Conservation (phyloP, 2,797 vertebrate genomes). For the Bradypodion ventrale region DNA sequence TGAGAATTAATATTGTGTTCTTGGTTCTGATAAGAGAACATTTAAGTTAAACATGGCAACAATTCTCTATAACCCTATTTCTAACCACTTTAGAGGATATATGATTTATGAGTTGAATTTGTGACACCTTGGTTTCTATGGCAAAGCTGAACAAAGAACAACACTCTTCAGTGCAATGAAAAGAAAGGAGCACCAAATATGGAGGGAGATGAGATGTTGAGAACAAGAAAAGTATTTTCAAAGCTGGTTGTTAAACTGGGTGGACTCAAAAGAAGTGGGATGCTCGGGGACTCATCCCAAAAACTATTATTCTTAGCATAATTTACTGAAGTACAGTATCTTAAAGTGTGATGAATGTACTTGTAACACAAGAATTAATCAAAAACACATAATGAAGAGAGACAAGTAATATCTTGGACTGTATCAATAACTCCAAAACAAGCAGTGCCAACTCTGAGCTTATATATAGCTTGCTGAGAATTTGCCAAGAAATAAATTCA, state of each 20-base stretch:
- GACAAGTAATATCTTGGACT: not conserved
- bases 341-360: constrained; percentile 1
- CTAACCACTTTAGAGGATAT: constrained; percentile 21
- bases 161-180: not conserved
- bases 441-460: not conserved
- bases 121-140: constrained; percentile 18
- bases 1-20: constrained; percentile 10
- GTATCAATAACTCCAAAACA: constrained; percentile 10
- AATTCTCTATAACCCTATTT: constrained; percentile 12
- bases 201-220: constrained; percentile 20
- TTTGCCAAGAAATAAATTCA: constrained; percentile 8
- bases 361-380: not conserved
- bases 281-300: constrained; percentile 3
- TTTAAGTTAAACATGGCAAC: constrained; percentile 19
- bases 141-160: constrained; percentile 34
- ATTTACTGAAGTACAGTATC: constrained; percentile 18
- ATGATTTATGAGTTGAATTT: constrained; percentile 31
- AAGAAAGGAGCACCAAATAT: not conserved
- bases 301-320: not conserved
- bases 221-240: constrained; percentile 20
- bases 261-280: constrained; percentile 15
- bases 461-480: constrained; percentile 7
- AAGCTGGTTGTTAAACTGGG: not conserved
- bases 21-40: constrained; percentile 8
- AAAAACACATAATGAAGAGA: not conserved